Conservation (phyloP, 92 coral and sea anemone genomes). For the Heliopora coerulea region DNA sequence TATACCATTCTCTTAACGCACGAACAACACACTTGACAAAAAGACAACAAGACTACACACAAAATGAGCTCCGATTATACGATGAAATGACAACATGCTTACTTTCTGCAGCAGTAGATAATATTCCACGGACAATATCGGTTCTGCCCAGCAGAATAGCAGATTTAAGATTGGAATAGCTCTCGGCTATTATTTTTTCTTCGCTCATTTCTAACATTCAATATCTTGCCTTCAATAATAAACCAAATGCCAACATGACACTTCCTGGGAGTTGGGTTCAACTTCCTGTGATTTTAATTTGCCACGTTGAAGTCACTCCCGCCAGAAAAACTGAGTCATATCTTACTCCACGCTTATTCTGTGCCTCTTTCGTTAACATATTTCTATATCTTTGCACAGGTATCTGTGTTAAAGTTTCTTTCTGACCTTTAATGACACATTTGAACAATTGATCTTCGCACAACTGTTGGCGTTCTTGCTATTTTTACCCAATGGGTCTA, state of each 20-base stretch:
- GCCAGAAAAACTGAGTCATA: too few species aligned
- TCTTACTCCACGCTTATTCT: too few species aligned
- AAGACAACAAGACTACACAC: neutral
- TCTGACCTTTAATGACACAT: too few species aligned
- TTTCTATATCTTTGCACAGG: too few species aligned
- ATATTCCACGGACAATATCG: constrained; percentile 86
- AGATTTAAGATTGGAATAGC: constrained; percentile 80
- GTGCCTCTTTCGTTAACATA: too few species aligned
- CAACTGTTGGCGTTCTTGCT: too few species aligned
- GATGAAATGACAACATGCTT: constrained; percentile 43
- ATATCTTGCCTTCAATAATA: neutral
- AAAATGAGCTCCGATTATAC: neutral
- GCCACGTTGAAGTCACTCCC: constrained; percentile 8
- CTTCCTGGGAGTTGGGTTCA: neutral
- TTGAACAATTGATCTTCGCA: too few species aligned
- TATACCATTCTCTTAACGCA: neutral
- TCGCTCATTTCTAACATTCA: constrained; percentile 68
- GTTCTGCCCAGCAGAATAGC: constrained; percentile 88
- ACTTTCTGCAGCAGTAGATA: constrained; percentile 96
- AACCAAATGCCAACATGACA: constrained; percentile 21
- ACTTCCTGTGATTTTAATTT: neutral
- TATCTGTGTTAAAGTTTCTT: too few species aligned
- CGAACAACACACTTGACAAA: constrained; percentile 1
- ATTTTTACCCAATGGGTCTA: too few species aligned
- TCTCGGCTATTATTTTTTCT: constrained; percentile 85